phyloP scores from a whole-genome alignment of 2,797 vertebrate species.

The Gymnocypris eckloni region DNA sequence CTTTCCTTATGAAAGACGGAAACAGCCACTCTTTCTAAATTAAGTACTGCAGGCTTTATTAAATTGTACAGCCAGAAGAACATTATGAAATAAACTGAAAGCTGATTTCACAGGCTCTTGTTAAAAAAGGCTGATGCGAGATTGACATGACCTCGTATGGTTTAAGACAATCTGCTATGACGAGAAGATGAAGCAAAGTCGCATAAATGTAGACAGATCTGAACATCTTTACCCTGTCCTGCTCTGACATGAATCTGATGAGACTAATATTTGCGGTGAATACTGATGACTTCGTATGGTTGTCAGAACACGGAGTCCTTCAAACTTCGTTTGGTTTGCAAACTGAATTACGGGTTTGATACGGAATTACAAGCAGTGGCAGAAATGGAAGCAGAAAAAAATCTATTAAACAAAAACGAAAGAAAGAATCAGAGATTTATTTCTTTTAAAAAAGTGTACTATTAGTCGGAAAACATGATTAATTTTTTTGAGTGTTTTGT shows the following conservation, averaged over 20 bases:
- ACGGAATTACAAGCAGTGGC: slow-evolving; percentile 12
- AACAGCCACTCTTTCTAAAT: slow-evolving; percentile 51
- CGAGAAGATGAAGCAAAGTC: slow-evolving; percentile 50
- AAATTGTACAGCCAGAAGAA: slow-evolving; percentile 75
- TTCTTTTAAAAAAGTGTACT: not conserved
- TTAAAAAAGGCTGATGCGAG: slow-evolving; percentile 61
- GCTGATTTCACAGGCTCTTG: slow-evolving; percentile 71
- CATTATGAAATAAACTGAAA: slow-evolving; percentile 70
- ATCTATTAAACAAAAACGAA: not conserved
- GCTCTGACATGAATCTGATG: slow-evolving; percentile 42
- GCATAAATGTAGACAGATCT: slow-evolving; percentile 47
- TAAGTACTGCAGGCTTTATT: slow-evolving; percentile 72
- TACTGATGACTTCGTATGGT: slow-evolving; percentile 33
- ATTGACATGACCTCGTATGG: slow-evolving; percentile 46
- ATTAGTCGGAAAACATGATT: not conserved
- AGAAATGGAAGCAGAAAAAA: not conserved
- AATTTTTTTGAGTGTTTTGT: not conserved
- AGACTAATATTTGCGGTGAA: slow-evolving; percentile 49
- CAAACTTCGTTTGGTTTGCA: slow-evolving; percentile 45
- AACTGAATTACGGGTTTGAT: slow-evolving; percentile 39
- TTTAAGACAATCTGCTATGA: slow-evolving; percentile 40
- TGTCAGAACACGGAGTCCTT: slow-evolving; percentile 43
- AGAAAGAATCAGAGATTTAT: not conserved
- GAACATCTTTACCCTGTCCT: slow-evolving; percentile 36
- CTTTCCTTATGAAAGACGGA: slow-evolving; percentile 70